A percentile compares a stretch with the other conserved stretches of the same genome.
phyloP scores from a whole-genome alignment of 2,113 vertebrate species.

The Hemicordylus capensis region DNA sequence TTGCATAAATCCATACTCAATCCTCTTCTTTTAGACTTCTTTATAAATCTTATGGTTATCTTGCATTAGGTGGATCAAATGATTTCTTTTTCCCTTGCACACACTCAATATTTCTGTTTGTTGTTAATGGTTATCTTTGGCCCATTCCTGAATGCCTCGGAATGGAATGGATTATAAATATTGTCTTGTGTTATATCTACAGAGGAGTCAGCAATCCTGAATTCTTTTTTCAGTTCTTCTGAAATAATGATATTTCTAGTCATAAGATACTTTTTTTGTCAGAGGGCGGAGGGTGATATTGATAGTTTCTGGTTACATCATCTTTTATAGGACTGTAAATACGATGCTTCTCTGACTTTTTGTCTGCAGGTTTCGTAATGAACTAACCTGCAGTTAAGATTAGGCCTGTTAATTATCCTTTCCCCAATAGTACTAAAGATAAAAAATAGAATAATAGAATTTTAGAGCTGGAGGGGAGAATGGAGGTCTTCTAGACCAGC shows the following conservation, averaged over 20 bases:
- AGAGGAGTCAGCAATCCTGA: not conserved
- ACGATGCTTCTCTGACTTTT: not conserved
- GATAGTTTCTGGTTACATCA: not conserved
- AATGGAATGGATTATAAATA: slow-evolving; percentile 5
- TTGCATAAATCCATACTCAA: not conserved
- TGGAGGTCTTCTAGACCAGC: too few relatives aligned
- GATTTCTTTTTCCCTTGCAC: not conserved
- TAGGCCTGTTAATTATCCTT: not conserved
- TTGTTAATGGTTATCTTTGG: not conserved
- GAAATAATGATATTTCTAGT: not conserved
- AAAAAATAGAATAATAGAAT: too few relatives aligned
- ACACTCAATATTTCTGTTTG: not conserved
- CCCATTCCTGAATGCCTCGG: not conserved
- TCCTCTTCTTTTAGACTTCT: not conserved
- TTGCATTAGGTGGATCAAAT: not conserved
- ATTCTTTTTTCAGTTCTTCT: not conserved
- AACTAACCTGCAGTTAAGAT: not conserved
- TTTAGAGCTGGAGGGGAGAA: too few relatives aligned
- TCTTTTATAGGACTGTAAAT: not conserved
- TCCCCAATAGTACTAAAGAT: not conserved
- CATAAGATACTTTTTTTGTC: not conserved
- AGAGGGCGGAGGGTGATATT: not conserved
- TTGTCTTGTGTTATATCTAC: not conserved
- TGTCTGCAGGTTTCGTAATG: not conserved
- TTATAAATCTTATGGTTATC: not conserved